Evolutionary conservation across 2,113 vertebrate species (phyloP), one percentile per base, ranked within the genome.

Genomic region (Arizona elegans): DNA sequence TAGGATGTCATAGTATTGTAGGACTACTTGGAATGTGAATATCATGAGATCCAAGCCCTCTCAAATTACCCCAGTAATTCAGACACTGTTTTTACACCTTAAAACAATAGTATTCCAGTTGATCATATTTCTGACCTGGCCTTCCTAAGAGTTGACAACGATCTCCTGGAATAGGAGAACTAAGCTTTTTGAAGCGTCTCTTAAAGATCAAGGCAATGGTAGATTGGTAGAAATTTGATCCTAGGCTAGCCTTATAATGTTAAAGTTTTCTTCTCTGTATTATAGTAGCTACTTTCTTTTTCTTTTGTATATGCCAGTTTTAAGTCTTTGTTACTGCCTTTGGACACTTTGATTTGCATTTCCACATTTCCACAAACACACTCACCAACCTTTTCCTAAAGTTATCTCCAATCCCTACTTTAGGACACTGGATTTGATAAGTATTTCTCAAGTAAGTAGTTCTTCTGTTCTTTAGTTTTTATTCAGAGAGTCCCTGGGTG

Each of bases 251-350:
- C 86, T 87, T 52, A 52, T 5, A 87, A 52, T 87, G 13, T 87
- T 29, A 53, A 52, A 87, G 26, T 24, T 11, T 52, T 87, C 43
- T 50, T 86, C 86, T 26, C 24, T 52, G 50, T 52, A 13, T 52
- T 29, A 52, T 26, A 92, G 92, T 93, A 94, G 90, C 95, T 90
- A 65, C 93, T 93, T 91, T 55, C 9, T 75, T 13, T 33, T 33
- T 17, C 13, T 33, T 75, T 33, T 75, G 13, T 75, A 75, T 33
- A 13, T 75, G 5, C 23, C 86, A 87, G 23, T 87, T 52, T 87
- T 52, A 86, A 50, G 11, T 26, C 47, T 52, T 52, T 52, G 24
- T 15, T 24, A 29, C 47, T 52, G 86, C 5, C 47, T 52, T 87
- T 87, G 47, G 13, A 53, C 2, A 26, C 47, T 87, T 87, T 53